These are phyloP conservation scores for Tarsius wallacei DNA, from an alignment of 2,797 vertebrate species.

Conservation along the genomic window DNA sequence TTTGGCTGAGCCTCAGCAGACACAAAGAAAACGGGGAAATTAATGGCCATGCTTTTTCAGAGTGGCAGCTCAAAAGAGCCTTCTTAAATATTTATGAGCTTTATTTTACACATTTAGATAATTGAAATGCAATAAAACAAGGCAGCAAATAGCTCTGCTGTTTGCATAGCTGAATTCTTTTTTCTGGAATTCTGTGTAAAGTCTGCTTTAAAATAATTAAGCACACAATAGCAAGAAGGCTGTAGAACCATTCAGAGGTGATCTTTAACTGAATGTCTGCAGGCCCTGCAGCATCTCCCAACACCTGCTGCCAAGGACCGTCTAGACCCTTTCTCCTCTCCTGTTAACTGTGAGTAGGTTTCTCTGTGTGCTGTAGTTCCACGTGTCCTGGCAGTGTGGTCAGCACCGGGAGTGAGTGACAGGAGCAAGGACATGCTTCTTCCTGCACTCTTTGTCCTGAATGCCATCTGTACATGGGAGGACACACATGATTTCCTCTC, in stretches of 20 bases:
- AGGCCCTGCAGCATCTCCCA: background rate
- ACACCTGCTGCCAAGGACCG: background rate
- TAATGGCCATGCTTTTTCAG: background rate
- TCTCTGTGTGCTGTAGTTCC: background rate
- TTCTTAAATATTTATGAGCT: conserved; percentile 61
- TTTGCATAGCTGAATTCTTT: background rate
- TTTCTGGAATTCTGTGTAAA: background rate
- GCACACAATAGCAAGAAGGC: background rate
- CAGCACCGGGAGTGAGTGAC: background rate
- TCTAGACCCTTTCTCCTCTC: background rate
- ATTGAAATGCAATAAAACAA: background rate
- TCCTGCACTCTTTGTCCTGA: background rate
- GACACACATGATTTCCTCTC: background rate
- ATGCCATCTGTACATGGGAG: background rate
- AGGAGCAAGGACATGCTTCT: fast-evolving
- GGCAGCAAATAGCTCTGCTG: background rate
- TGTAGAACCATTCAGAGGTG: background rate
- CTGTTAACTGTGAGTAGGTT: background rate
- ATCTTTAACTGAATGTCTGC: background rate
- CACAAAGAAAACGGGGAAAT: background rate
- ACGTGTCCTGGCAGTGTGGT: too few species aligned
- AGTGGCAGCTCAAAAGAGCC: conserved; percentile 30
- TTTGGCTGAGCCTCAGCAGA: background rate
- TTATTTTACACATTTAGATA: background rate
- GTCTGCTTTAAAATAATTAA: background rate